Evolutionary conservation across 2,797 vertebrate species (phyloP), one percentile per base, ranked within the genome.

Genomic region (Parauchenoglanis ngamensis): DNA sequence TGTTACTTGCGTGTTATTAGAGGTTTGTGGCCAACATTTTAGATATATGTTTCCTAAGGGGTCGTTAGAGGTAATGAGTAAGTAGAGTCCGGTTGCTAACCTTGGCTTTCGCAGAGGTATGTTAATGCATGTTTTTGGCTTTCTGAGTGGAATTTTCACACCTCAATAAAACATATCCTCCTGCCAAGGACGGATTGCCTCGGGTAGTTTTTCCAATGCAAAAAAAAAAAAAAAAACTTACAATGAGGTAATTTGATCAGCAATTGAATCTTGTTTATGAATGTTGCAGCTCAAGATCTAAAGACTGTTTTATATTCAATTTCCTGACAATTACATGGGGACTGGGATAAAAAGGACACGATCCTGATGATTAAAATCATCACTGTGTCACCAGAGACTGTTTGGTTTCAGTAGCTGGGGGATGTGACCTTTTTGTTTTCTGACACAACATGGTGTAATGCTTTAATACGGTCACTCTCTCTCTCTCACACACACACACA

Each of bases 1-100:
- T 96, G 96, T 96, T 95, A 94, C 91, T 89, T 73, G 86, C 90
- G 93, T 93, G 92, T 96, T 96, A 96, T 96, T 96, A 96, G 94
- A 96, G 96, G 95, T 95, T 94, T 96, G 95, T 93, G 93, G 93
- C 95, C 93, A 94, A 94, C 89, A 89, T 96, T 96, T 95, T 96
- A 95, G 95, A 96, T 95, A 93, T 94, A 92, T 94, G 93, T 95
- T 96, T 95, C 93, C 95, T 94, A 94, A 94, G 94, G 93, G 94
- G 92, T 95, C 92, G 94, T 96, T 96, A 94, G 89, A 90, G 40
- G 84, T 96, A 96, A 96, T 96, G 95, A 96, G 95, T 95, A 94
- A 96, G 95, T 95, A 95, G 89, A 88, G 94, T 93, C 90, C 87
- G 94, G 92, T 91, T 88, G 88, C 94, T 94, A 94, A 94, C 94